These are phyloP conservation scores for Engystomops pustulosus DNA, from an alignment of 2,113 vertebrate genomes.

Conservation along the genomic window DNA sequence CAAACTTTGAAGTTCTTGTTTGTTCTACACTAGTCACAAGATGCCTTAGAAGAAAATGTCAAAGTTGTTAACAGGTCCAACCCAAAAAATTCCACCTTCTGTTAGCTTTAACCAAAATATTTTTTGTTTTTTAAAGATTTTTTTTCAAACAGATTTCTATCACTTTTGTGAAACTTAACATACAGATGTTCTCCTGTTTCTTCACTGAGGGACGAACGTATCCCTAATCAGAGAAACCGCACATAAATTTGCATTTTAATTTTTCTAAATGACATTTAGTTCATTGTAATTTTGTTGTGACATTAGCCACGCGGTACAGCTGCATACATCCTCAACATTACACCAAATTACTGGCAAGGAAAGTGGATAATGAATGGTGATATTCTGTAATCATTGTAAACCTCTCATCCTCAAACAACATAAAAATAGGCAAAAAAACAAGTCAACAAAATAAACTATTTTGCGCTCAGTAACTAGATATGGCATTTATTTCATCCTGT, in stretches of 20 bases:
- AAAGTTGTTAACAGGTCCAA: too few species aligned
- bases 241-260: conserved; percentile 11
- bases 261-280: conserved; percentile 1
- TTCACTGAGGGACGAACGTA: not conserved
- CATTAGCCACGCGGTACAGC: not conserved
- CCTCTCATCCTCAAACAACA: not conserved
- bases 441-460: too few species aligned
- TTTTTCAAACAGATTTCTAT: too few species aligned
- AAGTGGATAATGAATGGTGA: not conserved
- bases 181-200: not conserved
- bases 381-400: not conserved
- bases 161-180: not conserved
- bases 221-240: not conserved
- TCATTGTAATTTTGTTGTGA: conserved; percentile 18
- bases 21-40: too few species aligned
- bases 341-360: not conserved
- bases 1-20: too few species aligned
- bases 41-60: too few species aligned
- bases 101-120: too few species aligned
- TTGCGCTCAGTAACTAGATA: too few species aligned
- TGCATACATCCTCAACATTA: not conserved
- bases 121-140: too few species aligned
- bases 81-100: too few species aligned
- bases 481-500: too few species aligned
- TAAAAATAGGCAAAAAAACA: too few species aligned